Conservation (phyloP, 2,888 invertebrate genomes). For the Macrostomum cliftonense region DNA sequence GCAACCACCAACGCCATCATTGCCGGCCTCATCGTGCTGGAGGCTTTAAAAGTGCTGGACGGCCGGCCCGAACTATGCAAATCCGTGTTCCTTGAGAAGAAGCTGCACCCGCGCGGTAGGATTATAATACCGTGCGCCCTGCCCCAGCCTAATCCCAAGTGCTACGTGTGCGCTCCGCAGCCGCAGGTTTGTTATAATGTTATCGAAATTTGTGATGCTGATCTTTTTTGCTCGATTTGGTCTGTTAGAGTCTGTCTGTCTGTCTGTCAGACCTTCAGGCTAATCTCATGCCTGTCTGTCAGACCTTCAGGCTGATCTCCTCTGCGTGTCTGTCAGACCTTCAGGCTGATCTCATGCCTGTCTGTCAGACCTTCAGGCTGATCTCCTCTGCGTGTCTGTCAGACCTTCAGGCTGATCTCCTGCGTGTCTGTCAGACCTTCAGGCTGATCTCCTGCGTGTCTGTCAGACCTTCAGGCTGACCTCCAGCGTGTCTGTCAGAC, state of each 20-base stretch:
- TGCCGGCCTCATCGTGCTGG: slow-evolving; percentile 78
- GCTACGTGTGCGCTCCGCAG: slow-evolving; percentile 75
- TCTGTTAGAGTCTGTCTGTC: no score
- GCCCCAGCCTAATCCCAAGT: slow-evolving; percentile 68
- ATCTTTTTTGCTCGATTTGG: no score
- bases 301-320: no score
- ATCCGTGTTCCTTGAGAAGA: slow-evolving; percentile 1
- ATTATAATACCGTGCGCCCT: slow-evolving; percentile 44
- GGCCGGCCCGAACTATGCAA: slow-evolving; percentile 7
- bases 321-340: no score
- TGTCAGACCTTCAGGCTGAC: not conserved
- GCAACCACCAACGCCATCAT: slow-evolving; percentile 96
- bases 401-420: not conserved
- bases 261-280: no score
- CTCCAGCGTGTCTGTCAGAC: not conserved
- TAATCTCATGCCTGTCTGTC: no score
- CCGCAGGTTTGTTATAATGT: slow-evolving; percentile 53
- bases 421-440: not conserved
- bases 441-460: not conserved
- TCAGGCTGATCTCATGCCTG: no score
- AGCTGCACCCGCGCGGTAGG: slow-evolving; percentile 29
- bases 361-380: no score
- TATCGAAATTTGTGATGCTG: no score
- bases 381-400: no score
- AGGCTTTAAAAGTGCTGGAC: slow-evolving; percentile 57